Evolutionary conservation across 37 sponge, comb jelly and placozoan genomes (phyloP).

Genomic region (Tethya wilhelma): DNA sequence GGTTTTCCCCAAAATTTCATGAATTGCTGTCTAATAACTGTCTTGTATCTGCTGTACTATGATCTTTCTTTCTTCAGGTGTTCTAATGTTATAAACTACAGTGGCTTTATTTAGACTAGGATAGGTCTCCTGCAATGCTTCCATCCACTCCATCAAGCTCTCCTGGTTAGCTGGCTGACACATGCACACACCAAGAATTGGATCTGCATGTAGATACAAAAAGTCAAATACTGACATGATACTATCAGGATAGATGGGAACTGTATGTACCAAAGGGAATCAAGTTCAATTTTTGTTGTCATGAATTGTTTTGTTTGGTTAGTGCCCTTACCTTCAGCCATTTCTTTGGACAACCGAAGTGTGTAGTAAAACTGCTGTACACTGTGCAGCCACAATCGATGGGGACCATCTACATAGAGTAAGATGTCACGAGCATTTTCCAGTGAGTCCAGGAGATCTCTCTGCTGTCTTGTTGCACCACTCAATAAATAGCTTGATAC

Average conservation of each 20-base stretch:
- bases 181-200: slow-evolving; percentile 60
- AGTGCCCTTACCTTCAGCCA: background rate
- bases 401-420: slow-evolving; percentile 87
- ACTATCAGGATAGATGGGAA: too few species aligned
- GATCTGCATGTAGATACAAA: slow-evolving; percentile 28
- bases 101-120: slow-evolving; percentile 35
- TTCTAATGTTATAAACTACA: slow-evolving; percentile 50
- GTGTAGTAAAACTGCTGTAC: slow-evolving; percentile 65
- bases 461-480: slow-evolving; percentile 18
- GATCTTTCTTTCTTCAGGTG: too few species aligned
- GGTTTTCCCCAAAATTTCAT: too few species aligned
- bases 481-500: slow-evolving; percentile 1
- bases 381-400: slow-evolving; percentile 79
- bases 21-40: too few species aligned
- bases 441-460: slow-evolving; percentile 23
- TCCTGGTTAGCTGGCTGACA: slow-evolving; percentile 47
- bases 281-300: background rate
- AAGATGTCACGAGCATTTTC: background rate
- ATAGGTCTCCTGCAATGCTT: slow-evolving; percentile 20
- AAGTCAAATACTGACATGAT: background rate
- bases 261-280: background rate
- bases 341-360: slow-evolving; percentile 26
- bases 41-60: too few species aligned
- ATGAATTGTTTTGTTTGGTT: background rate
- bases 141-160: slow-evolving; percentile 42